Evolutionary conservation across 2,888 invertebrate genomes (phyloP).

Genomic region (Spicauda simplicius): DNA sequence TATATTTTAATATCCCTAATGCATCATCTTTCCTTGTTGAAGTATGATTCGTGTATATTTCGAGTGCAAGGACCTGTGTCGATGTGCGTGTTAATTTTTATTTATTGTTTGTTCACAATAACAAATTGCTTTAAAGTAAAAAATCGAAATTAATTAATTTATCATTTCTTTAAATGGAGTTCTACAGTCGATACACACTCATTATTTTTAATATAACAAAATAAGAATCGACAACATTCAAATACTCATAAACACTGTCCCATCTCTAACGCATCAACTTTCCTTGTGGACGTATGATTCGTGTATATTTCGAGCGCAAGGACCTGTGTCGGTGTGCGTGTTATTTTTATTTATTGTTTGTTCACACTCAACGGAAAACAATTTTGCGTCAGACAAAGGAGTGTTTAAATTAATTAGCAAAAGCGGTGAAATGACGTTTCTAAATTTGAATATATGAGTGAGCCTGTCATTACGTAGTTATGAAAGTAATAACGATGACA

Average conservation of each 20-base stretch:
- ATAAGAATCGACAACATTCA: too few relatives aligned
- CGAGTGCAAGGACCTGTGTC: background rate
- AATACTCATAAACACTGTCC: background rate
- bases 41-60: background rate
- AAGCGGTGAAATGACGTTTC: background rate
- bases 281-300: background rate
- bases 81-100: background rate
- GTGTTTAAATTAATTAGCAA: background rate
- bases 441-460: background rate
- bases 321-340: background rate
- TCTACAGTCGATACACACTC: too few relatives aligned
- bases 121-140: too few relatives aligned
- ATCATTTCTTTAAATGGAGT: too few relatives aligned
- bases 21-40: background rate
- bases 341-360: background rate
- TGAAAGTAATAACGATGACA: too few relatives aligned
- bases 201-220: too few relatives aligned
- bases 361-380: background rate
- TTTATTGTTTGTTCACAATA: background rate
- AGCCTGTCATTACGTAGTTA: too few relatives aligned
- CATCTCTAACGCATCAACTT: background rate
- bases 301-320: background rate
- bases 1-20: too few relatives aligned
- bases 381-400: background rate
- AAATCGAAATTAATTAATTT: too few relatives aligned